Conservation (phyloP, 2,797 vertebrate genomes). For the Lacerta bilineata region DNA sequence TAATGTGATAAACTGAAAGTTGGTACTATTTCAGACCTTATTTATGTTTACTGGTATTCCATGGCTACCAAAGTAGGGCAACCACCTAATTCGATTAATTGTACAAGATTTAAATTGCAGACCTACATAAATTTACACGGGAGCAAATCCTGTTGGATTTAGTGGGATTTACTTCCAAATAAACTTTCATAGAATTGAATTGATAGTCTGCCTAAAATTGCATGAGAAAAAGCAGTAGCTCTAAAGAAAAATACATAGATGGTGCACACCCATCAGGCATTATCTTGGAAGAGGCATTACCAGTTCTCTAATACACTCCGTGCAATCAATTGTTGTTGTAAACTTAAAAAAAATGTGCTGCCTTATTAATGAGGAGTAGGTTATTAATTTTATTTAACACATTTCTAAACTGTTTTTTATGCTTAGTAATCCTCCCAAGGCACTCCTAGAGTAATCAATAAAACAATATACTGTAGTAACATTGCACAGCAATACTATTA, state of each 20-base stretch:
- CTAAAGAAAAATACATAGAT: not conserved
- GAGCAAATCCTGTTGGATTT: not conserved
- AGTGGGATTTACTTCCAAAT: not conserved
- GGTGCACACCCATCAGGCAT: too few species aligned
- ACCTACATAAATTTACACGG: not conserved
- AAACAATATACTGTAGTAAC: too few species aligned
- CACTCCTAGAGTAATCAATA: too few species aligned
- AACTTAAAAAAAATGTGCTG: too few species aligned
- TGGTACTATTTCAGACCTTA: not conserved
- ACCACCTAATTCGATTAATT: not conserved
- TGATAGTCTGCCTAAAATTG: not conserved
- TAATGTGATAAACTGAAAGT: not conserved
- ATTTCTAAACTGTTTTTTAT: too few species aligned
- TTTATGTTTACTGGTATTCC: not conserved
- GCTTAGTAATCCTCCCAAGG: too few species aligned
- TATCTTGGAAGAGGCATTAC: not conserved
- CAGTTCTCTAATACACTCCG: not conserved
- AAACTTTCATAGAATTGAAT: not conserved
- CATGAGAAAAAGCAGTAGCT: not conserved
- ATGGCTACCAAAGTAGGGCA: not conserved
- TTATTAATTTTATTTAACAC: not conserved
- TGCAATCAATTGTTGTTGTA: not conserved
- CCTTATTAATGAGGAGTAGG: not conserved
- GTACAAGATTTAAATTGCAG: not conserved
- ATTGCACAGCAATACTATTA: too few species aligned